These are phyloP conservation scores for Rutilus rutilus DNA, from an alignment of 2,113 vertebrate species.

Conservation along the genomic window DNA sequence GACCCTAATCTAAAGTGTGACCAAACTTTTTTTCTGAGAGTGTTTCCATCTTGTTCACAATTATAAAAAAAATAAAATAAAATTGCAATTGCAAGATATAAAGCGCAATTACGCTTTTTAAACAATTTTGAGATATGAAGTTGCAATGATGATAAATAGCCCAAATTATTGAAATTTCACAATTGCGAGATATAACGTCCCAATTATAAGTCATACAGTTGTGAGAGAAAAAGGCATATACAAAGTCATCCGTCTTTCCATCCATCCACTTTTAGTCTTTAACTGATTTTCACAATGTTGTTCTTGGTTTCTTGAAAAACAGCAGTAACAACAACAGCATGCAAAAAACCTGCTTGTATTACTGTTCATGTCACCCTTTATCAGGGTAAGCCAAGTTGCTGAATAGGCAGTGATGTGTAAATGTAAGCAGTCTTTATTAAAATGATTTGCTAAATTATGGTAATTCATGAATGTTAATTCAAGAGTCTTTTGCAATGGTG, in stretches of 20 bases:
- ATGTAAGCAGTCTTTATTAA: slow-evolving; percentile 12
- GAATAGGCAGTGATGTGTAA: background rate
- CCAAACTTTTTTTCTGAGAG: too few relatives aligned
- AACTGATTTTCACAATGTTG: background rate
- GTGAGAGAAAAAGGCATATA: background rate
- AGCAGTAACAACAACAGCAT: too few relatives aligned
- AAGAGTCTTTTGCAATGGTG: background rate
- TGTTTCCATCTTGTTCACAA: background rate
- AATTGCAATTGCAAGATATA: too few relatives aligned
- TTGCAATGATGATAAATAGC: background rate
- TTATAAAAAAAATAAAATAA: too few relatives aligned
- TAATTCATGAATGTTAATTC: slow-evolving; percentile 20
- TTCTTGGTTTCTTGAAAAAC: background rate
- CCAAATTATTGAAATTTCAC: background rate
- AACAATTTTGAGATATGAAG: background rate
- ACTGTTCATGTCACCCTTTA: background rate
- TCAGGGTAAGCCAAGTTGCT: background rate
- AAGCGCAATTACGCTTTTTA: too few relatives aligned
- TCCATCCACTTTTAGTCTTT: background rate
- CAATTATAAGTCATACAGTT: background rate
- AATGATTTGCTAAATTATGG: slow-evolving; percentile 7
- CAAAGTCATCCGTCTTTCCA: background rate
- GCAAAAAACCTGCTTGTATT: background rate
- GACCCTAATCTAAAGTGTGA: too few relatives aligned
- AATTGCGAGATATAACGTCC: background rate